phyloP scores from a whole-genome alignment of 2,113 vertebrate genomes.

The Fregata magnificens region DNA sequence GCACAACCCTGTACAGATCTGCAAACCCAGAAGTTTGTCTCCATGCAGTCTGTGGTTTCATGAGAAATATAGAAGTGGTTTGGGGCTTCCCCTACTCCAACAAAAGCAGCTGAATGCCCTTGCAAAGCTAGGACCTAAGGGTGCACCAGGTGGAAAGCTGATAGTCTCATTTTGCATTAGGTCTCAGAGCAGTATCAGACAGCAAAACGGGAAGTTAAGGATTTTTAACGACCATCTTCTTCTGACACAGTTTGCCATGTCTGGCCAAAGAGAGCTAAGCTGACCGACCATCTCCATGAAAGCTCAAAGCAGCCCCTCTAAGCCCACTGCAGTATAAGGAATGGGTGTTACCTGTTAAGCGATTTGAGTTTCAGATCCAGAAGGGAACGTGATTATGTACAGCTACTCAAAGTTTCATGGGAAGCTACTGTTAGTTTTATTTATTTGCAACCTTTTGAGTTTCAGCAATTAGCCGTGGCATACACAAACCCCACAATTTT shows the following conservation, averaged over 20 bases:
- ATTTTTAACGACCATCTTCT: not conserved
- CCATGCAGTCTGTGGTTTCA: not conserved
- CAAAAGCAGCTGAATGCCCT: not conserved
- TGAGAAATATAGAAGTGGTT: not conserved
- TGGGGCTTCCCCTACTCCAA: not conserved
- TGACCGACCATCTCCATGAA: not conserved
- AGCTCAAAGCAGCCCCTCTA: not conserved
- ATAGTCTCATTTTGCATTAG: no score
- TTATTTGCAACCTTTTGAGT: not conserved
- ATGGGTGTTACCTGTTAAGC: not conserved
- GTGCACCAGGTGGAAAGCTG: not conserved
- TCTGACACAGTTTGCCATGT: not conserved
- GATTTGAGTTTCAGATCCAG: not conserved
- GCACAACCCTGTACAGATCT: not conserved
- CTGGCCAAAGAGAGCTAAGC: not conserved
- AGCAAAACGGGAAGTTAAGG: not conserved
- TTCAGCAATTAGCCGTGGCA: not conserved
- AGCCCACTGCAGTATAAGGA: not conserved
- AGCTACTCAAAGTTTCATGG: not conserved
- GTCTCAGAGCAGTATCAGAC: not conserved
- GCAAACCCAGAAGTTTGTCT: not conserved
- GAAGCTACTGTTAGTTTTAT: not conserved
- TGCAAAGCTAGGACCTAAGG: not conserved
- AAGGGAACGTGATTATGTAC: not conserved
- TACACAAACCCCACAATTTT: not conserved